phyloP scores from a whole-genome alignment of 2,888 invertebrate genomes.

The Eueremaeus valkanovi region DNA sequence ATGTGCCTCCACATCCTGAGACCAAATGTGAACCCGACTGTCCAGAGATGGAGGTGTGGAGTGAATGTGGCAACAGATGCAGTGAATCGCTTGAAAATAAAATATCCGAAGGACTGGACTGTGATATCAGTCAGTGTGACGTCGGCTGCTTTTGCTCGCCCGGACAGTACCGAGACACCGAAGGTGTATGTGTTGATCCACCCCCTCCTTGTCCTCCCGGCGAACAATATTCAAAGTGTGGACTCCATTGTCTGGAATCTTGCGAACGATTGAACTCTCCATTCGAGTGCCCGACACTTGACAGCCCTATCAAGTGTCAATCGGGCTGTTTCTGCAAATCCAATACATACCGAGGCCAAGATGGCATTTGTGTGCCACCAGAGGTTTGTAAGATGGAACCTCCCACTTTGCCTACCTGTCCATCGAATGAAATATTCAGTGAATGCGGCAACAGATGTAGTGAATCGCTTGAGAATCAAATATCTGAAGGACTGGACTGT shows the following conservation, averaged over 20 bases:
- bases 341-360: neutral
- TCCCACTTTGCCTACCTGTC: neutral
- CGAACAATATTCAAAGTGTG: no score
- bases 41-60: neutral
- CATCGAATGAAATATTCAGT: neutral
- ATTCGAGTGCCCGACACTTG: neutral
- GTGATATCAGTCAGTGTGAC: neutral
- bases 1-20: neutral
- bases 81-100: neutral
- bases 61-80: neutral
- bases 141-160: neutral
- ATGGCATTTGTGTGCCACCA: neutral
- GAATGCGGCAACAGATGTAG: conserved; percentile 8
- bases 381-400: no score
- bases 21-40: neutral
- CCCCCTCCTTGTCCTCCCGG: neutral
- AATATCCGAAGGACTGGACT: neutral
- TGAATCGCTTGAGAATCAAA: neutral
- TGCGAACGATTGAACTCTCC: neutral
- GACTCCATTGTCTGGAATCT: no score
- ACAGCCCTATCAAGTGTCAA: neutral
- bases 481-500: neutral
- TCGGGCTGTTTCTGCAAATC: neutral
- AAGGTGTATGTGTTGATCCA: neutral
- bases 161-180: neutral